A percentile compares a stretch with the other conserved stretches of the same genome.
phyloP scores from a whole-genome alignment of 2,888 invertebrate species.

The Morinoia aosen region DNA sequence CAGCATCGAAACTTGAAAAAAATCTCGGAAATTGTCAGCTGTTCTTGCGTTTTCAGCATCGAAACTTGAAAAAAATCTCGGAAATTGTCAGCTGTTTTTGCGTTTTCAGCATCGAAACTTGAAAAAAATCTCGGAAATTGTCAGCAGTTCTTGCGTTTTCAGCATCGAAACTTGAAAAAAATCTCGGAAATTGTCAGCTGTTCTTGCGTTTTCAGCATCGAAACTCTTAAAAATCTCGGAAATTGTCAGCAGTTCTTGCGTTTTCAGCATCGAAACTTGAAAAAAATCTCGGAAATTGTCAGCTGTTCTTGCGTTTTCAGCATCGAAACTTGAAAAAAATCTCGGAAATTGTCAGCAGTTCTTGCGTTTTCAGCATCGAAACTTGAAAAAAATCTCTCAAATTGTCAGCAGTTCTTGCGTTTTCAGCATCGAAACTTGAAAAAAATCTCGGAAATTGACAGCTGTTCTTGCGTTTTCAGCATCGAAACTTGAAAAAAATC shows the following conservation, averaged over 20 bases:
- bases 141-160: not conserved
- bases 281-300: no score
- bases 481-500: not conserved
- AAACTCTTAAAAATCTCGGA: no score
- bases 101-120: not conserved
- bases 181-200: not conserved
- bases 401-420: not conserved
- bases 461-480: no score
- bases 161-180: not conserved
- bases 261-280: not conserved
- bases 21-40: not conserved
- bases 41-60: not conserved
- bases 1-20: no score
- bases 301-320: no score
- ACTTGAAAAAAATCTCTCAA: not conserved
- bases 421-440: no score
- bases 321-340: not conserved
- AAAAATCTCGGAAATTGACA: no score
- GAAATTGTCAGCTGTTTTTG: no score
- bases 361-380: not conserved
- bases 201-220: no score
- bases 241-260: no score
- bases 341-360: not conserved
- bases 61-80: not conserved
- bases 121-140: not conserved